phyloP scores from a whole-genome alignment of 2,113 vertebrate species.

The Boulengeromyrus knoepffleri region DNA sequence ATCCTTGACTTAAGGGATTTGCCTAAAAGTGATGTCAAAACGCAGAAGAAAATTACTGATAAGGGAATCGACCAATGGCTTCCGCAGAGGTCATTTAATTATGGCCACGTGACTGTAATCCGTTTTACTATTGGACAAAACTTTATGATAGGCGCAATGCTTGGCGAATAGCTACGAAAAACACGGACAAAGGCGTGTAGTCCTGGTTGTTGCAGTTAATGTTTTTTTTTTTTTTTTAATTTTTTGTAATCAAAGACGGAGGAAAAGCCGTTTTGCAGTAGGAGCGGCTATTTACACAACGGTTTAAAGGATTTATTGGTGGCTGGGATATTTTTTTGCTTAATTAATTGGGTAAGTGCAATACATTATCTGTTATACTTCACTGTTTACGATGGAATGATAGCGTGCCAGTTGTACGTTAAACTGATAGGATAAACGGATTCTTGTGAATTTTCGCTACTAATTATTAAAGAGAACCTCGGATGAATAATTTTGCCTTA shows the following conservation, averaged over 20 bases:
- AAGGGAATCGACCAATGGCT: constrained; percentile 14
- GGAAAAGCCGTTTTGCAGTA: constrained; percentile 1
- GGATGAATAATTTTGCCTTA: background rate
- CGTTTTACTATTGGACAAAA: constrained; percentile 8
- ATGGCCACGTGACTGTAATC: background rate
- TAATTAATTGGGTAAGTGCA: constrained; percentile 15
- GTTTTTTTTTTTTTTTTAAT: constrained; percentile 16
- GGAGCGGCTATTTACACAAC: constrained; percentile 13
- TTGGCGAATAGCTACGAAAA: constrained; percentile 2
- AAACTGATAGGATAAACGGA: background rate
- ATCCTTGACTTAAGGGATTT: constrained; percentile 6
- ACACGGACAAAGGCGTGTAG: constrained; percentile 23
- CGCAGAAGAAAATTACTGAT: background rate
- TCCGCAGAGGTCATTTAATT: background rate
- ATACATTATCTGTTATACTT: background rate
- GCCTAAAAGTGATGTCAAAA: constrained; percentile 18
- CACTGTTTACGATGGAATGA: background rate
- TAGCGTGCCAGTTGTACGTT: background rate
- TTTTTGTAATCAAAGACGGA: constrained; percentile 21
- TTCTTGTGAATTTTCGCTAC: background rate
- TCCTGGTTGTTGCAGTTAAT: constrained; percentile 10
- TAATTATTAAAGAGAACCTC: background rate
- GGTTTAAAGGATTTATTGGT: constrained; percentile 12
- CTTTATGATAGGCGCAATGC: constrained; percentile 1
- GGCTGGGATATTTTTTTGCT: background rate